These are phyloP conservation scores for Zophobas atratus DNA, from an alignment of 1,140 invertebrate species.

Conservation along the genomic window DNA sequence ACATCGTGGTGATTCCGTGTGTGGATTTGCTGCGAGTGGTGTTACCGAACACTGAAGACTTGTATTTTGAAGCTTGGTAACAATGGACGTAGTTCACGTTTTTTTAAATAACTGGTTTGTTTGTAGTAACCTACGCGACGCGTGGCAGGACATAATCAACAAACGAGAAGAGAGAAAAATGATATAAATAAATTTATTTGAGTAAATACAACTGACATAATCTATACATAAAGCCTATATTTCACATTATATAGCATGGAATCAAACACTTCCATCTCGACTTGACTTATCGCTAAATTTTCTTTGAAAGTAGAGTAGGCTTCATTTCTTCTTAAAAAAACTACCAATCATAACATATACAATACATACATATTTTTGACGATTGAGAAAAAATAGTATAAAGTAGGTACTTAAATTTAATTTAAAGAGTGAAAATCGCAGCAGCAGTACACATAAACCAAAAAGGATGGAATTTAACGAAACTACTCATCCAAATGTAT, in stretches of 20 bases:
- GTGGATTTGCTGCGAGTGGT: slow-evolving; percentile 68
- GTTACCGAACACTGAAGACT: slow-evolving; percentile 67
- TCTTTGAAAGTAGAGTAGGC: slow-evolving; percentile 23
- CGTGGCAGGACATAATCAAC: slow-evolving; percentile 70
- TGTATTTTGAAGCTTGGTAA: slow-evolving; percentile 59
- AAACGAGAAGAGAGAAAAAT: slow-evolving; percentile 59
- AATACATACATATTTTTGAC: slow-evolving; percentile 38
- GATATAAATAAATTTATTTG: slow-evolving; percentile 59
- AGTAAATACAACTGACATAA: slow-evolving; percentile 55
- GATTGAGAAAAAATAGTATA: slow-evolving; percentile 19
- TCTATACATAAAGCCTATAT: slow-evolving; percentile 56
- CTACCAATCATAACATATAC: slow-evolving; percentile 39
- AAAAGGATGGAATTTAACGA: slow-evolving; percentile 43
- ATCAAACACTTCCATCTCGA: slow-evolving; percentile 48
- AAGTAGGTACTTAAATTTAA: slow-evolving; percentile 15
- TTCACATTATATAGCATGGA: slow-evolving; percentile 55
- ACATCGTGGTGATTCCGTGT: slow-evolving; percentile 72
- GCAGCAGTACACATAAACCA: slow-evolving; percentile 14
- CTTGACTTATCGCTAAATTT: slow-evolving; percentile 10
- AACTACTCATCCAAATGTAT: slow-evolving; percentile 31
- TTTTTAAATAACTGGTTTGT: slow-evolving; percentile 5
- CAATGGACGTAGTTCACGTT: slow-evolving; percentile 24
- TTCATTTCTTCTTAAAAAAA: slow-evolving; percentile 30
- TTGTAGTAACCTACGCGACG: slow-evolving; percentile 65
- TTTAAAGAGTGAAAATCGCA: slow-evolving; percentile 18